phyloP scores from a whole-genome alignment of 2,888 invertebrate species.

The Peribatodes rhomboidaria region DNA sequence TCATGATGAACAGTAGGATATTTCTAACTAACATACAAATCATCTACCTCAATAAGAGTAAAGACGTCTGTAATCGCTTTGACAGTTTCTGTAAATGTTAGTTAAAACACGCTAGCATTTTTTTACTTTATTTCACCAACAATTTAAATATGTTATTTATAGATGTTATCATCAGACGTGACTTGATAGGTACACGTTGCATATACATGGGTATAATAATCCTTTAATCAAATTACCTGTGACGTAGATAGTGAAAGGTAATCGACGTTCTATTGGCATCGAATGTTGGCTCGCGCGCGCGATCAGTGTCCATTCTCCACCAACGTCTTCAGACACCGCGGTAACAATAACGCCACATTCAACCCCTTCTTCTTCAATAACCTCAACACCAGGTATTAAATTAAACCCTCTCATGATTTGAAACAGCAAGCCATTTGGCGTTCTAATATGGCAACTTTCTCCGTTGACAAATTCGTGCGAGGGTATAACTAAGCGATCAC shows the following conservation, averaged over 20 bases:
- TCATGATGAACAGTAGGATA: constrained; percentile 53
- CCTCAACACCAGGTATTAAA: constrained; percentile 54
- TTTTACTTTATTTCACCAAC: constrained; percentile 48
- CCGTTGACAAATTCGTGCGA: constrained; percentile 35
- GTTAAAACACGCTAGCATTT: constrained; percentile 27
- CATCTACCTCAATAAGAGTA: constrained; percentile 60
- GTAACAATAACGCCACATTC: constrained; percentile 63
- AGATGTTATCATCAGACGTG: constrained; percentile 70
- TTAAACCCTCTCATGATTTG: constrained; percentile 57
- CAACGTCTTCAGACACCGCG: constrained; percentile 54
- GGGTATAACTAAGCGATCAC: constrained; percentile 53
- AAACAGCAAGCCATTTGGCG: constrained; percentile 61
- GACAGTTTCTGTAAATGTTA: constrained; percentile 61
- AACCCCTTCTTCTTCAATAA: constrained; percentile 48
- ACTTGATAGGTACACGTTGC: constrained; percentile 65
- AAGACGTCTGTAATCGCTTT: constrained; percentile 55
- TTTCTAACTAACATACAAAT: constrained; percentile 64
- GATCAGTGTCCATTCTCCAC: constrained; percentile 72
- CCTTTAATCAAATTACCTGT: constrained; percentile 67
- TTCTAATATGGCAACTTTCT: constrained; percentile 65
- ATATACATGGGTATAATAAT: constrained; percentile 50
- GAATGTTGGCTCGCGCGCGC: constrained; percentile 55
- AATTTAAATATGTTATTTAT: constrained; percentile 42
- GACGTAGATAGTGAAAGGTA: constrained; percentile 64
- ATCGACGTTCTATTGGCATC: constrained; percentile 62